phyloP scores from a whole-genome alignment of 2,888 invertebrate species.

The Invenusta paracnida region DNA sequence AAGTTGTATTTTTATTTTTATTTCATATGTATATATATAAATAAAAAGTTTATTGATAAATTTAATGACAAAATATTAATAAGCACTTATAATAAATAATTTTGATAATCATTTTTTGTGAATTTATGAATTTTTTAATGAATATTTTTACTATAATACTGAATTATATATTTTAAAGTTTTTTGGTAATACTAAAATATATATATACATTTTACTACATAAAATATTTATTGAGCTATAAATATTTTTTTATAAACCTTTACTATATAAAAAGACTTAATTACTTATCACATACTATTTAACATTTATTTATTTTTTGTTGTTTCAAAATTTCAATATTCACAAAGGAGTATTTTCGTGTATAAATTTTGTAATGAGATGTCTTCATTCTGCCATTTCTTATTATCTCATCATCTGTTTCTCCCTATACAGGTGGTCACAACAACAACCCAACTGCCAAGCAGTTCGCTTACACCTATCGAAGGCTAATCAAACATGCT shows the following conservation, averaged over 20 bases:
- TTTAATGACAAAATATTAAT: background rate
- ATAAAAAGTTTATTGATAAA: constrained; percentile 2
- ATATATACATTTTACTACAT: constrained; percentile 12
- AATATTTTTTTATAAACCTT: constrained; percentile 16
- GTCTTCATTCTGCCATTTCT: background rate
- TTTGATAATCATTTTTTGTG: background rate
- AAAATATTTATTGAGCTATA: constrained; percentile 9
- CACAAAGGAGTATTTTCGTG: background rate
- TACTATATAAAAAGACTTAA: background rate
- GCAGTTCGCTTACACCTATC: background rate
- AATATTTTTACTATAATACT: background rate
- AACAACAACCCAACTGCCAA: background rate
- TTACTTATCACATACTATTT: constrained; percentile 14
- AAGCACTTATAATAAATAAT: background rate
- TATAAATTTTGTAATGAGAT: background rate
- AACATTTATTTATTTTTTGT: background rate
- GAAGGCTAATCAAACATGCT: background rate
- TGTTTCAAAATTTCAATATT: constrained; percentile 13
- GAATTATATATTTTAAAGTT: background rate
- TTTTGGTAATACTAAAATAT: constrained; percentile 25
- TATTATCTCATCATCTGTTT: background rate
- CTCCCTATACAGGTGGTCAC: background rate
- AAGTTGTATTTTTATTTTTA: constrained; percentile 24
- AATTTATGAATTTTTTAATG: background rate
- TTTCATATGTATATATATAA: constrained; percentile 10